phyloP scores from a whole-genome alignment of 2,113 vertebrate genomes.

The Dinomys branickii region DNA sequence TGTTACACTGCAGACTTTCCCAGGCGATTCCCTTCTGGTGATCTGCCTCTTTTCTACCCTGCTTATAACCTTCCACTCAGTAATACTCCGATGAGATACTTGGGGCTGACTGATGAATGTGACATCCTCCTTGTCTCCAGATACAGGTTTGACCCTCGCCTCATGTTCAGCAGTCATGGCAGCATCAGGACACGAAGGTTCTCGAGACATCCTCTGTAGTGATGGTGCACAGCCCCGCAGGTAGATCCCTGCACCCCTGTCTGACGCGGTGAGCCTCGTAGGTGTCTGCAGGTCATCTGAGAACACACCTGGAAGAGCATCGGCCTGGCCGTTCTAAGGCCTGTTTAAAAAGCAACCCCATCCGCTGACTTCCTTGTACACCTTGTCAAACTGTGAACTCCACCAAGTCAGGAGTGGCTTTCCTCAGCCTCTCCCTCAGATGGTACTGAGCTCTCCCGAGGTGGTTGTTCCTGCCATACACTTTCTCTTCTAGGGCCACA shows the following conservation, averaged over 20 bases:
- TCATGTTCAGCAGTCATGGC: conserved; percentile 87
- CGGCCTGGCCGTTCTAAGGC: conserved; percentile 77
- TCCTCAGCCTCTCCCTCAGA: neutral
- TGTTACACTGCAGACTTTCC: neutral
- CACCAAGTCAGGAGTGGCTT: conserved; percentile 13
- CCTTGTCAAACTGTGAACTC: conserved; percentile 84
- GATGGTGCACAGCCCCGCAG: neutral
- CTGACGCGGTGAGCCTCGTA: conserved; percentile 79
- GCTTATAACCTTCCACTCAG: neutral
- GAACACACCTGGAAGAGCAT: conserved; percentile 79
- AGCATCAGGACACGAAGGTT: conserved; percentile 81
- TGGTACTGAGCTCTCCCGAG: neutral
- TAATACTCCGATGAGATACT: neutral
- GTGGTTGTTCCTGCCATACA: neutral
- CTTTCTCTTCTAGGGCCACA: conserved; percentile 38
- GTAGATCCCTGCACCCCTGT: conserved; percentile 68
- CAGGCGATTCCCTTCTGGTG: neutral
- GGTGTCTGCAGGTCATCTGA: conserved; percentile 74
- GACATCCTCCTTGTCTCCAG: conserved; percentile 54
- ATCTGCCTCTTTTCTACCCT: neutral
- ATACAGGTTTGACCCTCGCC: conserved; percentile 88
- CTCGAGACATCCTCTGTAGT: conserved; percentile 81
- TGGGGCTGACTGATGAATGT: neutral
- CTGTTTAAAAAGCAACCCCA: conserved; percentile 65
- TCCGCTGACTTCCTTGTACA: conserved; percentile 84